phyloP scores from a whole-genome alignment of 1,140 invertebrate species.

The Trypoxylus dichotomus region DNA sequence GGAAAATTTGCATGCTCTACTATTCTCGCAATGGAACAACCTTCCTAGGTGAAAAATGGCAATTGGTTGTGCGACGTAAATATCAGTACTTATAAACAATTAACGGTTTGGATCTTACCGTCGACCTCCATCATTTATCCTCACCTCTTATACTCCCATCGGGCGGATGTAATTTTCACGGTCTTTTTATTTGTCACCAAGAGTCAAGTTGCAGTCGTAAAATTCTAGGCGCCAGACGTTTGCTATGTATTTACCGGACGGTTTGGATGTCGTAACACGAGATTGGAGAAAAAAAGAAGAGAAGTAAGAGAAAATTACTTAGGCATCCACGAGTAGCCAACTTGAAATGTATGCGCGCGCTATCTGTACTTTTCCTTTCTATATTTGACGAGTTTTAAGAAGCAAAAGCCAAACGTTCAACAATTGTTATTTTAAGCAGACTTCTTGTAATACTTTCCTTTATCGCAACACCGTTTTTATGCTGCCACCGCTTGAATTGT shows the following conservation, averaged over 20 bases:
- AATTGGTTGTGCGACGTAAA: background rate
- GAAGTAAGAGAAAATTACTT: background rate
- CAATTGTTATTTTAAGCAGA: no score
- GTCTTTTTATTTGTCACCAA: background rate
- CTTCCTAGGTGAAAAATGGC: background rate
- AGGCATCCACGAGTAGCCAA: background rate
- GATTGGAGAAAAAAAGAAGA: background rate
- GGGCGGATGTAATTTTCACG: background rate
- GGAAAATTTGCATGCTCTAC: constrained; percentile 2
- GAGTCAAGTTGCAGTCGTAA: background rate
- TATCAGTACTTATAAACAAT: constrained; percentile 16
- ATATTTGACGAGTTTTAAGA: background rate
- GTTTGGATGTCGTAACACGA: constrained; percentile 1
- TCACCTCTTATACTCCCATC: background rate
- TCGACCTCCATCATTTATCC: background rate
- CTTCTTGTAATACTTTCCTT: no score
- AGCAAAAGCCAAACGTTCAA: background rate
- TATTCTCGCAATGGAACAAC: background rate
- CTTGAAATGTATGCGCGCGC: background rate
- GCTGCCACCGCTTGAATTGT: background rate
- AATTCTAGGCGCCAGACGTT: constrained; percentile 1
- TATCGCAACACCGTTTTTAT: no score
- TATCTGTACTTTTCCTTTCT: background rate
- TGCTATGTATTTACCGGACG: background rate
- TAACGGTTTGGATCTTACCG: constrained; percentile 7